Base-by-base conservation (phyloP, 2,888 invertebrate species). In the Anthophora plumipes region DNA sequence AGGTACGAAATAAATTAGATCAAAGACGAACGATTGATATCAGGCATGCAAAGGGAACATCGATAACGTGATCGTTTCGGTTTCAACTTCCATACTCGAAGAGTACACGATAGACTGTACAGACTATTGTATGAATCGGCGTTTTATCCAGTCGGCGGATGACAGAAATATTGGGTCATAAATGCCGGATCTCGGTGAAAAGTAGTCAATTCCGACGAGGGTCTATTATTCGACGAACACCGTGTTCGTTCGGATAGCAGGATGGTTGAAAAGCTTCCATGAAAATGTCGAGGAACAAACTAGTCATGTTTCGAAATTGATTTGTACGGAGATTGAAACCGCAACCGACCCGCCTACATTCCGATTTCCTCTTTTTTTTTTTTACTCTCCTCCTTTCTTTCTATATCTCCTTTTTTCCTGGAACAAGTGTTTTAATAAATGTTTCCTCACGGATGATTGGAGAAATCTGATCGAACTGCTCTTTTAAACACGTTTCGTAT, bases 141-240 rank as follows among this genome's bases (percentile, higher is more conserved):
- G 17, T 20, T 25, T 48, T 41, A 57, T 59, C 41, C 14, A 6
- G 1, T 20, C 20, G n/a, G 8, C 14, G n/a, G 37, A 54, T 4
- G 41, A 43, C 41, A 59, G 46, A 70, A 61, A 63, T 63, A 70
- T 75, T 55, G 75, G 17, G 50, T 43, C 37, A 25, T 25, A 50
- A 69, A 70, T 41, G 46, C 11, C 22, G 46, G 12, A 64, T 54
- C 25, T 22, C 17, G 9, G 6, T 22, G 66, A 37, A 80, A 46
- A 64, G 48, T 77, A 63, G 43, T 25, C 50, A 43, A 61, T 71
- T 43, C 14, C 50, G 48, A 64, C 66, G 54, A 50, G 31, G 39
- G 77, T 80, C 66, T 71, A 59, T 80, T 80, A 71, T 46, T 55
- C 25, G 41, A 14, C 52, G 59, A 41, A 17, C 60, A 41, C 39